These are phyloP conservation scores for Sminthurides aquaticus DNA, from an alignment of 2,888 invertebrate genomes.

Conservation along the genomic window DNA sequence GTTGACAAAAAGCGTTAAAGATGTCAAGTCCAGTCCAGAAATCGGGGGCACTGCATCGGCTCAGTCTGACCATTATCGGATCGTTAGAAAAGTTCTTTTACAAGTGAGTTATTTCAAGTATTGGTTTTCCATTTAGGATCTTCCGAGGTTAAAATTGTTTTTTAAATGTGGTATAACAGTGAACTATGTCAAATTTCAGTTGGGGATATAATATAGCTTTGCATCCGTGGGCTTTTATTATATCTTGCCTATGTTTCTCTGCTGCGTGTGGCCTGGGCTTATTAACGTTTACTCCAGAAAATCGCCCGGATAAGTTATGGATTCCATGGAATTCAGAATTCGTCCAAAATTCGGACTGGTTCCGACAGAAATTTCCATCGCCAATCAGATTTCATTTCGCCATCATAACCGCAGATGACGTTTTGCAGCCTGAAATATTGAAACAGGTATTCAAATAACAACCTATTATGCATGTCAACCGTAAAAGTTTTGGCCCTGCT, in stretches of 20 bases:
- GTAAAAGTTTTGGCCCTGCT: background rate
- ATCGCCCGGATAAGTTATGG: constrained; percentile 44
- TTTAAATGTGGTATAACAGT: background rate
- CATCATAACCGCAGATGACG: constrained; percentile 42
- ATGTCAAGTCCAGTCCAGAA: background rate
- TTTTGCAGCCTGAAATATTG: constrained; percentile 35
- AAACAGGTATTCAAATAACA: constrained; percentile 26
- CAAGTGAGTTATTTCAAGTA: constrained; percentile 26
- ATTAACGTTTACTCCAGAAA: constrained; percentile 39
- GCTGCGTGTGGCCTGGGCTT: constrained; percentile 34
- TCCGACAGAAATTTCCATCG: constrained; percentile 44
- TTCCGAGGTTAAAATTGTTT: constrained; percentile 7
- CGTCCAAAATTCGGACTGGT: constrained; percentile 44
- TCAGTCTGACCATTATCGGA: constrained; percentile 32
- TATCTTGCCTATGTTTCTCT: constrained; percentile 31
- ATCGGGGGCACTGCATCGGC: constrained; percentile 6
- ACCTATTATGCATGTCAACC: background rate
- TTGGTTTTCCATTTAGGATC: background rate
- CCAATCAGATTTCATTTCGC: constrained; percentile 43
- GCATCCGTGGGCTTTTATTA: constrained; percentile 35
- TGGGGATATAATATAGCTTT: constrained; percentile 41
- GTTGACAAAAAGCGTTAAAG: too few relatives aligned
- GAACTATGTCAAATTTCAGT: constrained; percentile 21
- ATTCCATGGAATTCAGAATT: constrained; percentile 45
- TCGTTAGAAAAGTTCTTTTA: constrained; percentile 37